These are phyloP conservation scores for Amphiprion percula DNA, from an alignment of 2,113 vertebrate genomes.

Conservation along the genomic window DNA sequence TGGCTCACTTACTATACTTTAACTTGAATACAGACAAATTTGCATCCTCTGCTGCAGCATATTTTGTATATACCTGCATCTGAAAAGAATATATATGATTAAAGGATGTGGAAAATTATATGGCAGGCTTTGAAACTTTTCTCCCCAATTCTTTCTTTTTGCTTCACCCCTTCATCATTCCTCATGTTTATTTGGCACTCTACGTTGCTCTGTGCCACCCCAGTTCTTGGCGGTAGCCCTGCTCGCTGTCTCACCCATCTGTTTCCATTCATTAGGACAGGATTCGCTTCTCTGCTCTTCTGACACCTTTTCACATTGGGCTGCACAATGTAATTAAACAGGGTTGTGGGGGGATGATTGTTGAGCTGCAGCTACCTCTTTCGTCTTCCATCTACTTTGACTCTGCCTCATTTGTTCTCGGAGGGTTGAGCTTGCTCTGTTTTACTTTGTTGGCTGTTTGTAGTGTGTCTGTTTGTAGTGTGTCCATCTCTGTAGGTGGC, in stretches of 20 bases:
- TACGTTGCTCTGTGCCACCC: conserved; percentile 47
- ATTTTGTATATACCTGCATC: neutral
- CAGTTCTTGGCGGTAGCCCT: conserved; percentile 74
- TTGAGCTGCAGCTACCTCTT: conserved; percentile 44
- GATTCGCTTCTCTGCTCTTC: conserved; percentile 80
- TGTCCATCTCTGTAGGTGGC: conserved; percentile 15
- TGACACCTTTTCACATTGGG: conserved; percentile 82
- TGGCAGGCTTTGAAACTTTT: conserved; percentile 12
- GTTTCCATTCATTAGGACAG: conserved; percentile 87
- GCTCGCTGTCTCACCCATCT: conserved; percentile 79
- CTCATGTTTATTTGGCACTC: conserved; percentile 42
- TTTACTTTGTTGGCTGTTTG: conserved; percentile 22
- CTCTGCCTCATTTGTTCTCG: conserved; percentile 42
- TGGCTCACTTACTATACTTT: neutral
- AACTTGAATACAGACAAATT: neutral
- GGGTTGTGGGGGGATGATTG: conserved; percentile 67
- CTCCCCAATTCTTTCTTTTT: conserved; percentile 18
- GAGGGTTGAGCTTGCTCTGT: conserved; percentile 2
- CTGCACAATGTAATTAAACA: conserved; percentile 85
- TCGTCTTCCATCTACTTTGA: conserved; percentile 56
- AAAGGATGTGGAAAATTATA: neutral
- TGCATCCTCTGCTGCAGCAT: neutral
- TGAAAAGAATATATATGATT: conserved; percentile 1
- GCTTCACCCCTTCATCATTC: conserved; percentile 20
- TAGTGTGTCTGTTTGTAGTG: conserved; percentile 10